Evolutionary conservation across 2,797 vertebrate species (phyloP), one percentile per base, ranked within the genome.

Genomic region (Podarcis siculus): DNA sequence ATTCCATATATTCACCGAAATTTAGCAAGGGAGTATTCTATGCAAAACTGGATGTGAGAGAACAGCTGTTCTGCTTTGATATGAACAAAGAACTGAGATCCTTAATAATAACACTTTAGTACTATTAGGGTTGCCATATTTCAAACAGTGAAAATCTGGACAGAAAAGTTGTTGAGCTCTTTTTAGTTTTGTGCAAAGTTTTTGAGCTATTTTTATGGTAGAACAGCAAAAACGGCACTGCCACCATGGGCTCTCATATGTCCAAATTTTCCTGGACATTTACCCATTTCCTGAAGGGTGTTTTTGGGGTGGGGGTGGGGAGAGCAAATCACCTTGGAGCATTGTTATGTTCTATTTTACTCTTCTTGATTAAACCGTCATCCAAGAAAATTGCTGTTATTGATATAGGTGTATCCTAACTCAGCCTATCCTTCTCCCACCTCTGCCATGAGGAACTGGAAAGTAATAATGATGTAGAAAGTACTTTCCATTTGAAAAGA

Each of bases 1-100:
- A 66, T 55, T 93, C 27, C 21, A 7, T 23, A 9, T 1, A 55
- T 45, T 25, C 30, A 39, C 39, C 9, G 27, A 87, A n/a, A 37
- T 88, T 67, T 0, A 0, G 10, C 58, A 88, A 75, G 9, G 32
- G 82, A 92, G 67, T 49, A 79, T 25, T 0, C 0, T 69, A n/a
- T 7, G 55, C 7, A 15, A 71, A 82, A 27, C 4, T 88, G 42
- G 10, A 2, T 75, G 71, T 76, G 79, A 23, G 61, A 69, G 67
- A 90, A 77, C 42, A 90, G 82, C 80, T 92, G 82, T 78, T 89
- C 86, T 90, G 5, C 77, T 89, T 80, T 77, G 82, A 83, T 49
- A 10, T 35, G 66, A 76, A 75, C 66, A 72, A 86, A 86, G 69
- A 92, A 91, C 75, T 27, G 82, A 0, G 5, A 42, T 1, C 0